These are phyloP conservation scores for Spea hammondii DNA, from an alignment of 2,797 vertebrate species.

Conservation along the genomic window DNA sequence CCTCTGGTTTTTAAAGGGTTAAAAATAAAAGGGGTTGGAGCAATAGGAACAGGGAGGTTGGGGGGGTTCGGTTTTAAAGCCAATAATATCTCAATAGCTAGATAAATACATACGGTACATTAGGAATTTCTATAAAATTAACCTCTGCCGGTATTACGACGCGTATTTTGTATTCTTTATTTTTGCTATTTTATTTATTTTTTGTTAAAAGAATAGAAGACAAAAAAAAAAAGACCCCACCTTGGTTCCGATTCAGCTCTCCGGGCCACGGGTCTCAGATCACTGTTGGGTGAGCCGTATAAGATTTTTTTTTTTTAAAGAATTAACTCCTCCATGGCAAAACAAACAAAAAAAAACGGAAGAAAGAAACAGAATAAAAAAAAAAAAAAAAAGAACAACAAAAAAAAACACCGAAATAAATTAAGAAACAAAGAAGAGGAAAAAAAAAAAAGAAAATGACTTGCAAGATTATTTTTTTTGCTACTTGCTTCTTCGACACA, in stretches of 20 bases:
- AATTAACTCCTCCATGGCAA: conserved; percentile 30
- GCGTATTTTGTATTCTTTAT: conserved; percentile 33
- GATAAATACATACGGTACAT: conserved; percentile 55
- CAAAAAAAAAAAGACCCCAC: conserved; percentile 57
- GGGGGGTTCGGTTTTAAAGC: conserved; percentile 43
- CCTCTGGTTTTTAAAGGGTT: conserved; percentile 1
- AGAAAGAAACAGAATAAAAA: conserved; percentile 17
- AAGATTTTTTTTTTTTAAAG: not conserved
- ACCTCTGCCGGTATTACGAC: conserved; percentile 49
- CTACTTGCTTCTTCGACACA: conserved; percentile 57
- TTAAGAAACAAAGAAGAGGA: conserved; percentile 7
- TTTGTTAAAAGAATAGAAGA: not conserved
- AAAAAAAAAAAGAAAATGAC: conserved; percentile 19
- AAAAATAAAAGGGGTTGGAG: conserved; percentile 14
- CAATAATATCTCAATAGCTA: conserved; percentile 56
- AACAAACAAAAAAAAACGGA: conserved; percentile 41
- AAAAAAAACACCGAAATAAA: not conserved
- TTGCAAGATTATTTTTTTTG: conserved; percentile 51
- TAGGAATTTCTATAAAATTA: conserved; percentile 56
- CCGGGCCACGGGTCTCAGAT: not conserved
- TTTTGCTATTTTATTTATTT: conserved; percentile 24
- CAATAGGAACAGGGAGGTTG: conserved; percentile 31
- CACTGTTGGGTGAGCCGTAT: not conserved
- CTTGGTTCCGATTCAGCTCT: conserved; percentile 55
- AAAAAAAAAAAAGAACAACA: not conserved